These are phyloP conservation scores for Celastrina argiolus DNA, from an alignment of 2,888 invertebrate species.

Conservation along the genomic window DNA sequence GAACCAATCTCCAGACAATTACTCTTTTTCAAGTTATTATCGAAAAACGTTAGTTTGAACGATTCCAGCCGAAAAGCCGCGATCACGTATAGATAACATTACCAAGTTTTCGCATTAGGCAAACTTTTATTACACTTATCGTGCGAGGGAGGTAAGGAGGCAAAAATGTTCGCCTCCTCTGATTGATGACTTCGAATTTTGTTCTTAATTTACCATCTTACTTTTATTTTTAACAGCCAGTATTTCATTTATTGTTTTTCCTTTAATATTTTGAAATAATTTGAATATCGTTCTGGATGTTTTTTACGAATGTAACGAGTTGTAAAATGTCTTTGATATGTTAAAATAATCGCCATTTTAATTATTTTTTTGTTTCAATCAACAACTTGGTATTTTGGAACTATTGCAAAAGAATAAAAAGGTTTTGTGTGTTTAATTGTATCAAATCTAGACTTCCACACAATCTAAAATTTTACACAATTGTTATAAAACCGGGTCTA, in stretches of 20 bases:
- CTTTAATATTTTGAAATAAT: background rate
- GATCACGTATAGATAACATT: constrained; percentile 77
- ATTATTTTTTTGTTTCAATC: too few species aligned
- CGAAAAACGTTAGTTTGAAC: constrained; percentile 58
- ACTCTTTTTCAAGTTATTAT: constrained; percentile 48
- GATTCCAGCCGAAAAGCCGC: constrained; percentile 62
- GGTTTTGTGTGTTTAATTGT: background rate
- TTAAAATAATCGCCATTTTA: too few species aligned
- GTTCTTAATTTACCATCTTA: constrained; percentile 24
- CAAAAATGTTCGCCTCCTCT: constrained; percentile 33
- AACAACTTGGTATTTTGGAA: too few species aligned
- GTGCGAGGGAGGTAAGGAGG: constrained; percentile 48
- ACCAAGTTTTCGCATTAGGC: constrained; percentile 72
- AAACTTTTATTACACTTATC: constrained; percentile 77
- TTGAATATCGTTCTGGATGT: background rate
- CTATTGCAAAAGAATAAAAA: too few species aligned
- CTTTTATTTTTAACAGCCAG: constrained; percentile 16
- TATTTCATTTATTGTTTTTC: background rate
- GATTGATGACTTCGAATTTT: constrained; percentile 34
- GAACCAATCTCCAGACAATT: constrained; percentile 44
- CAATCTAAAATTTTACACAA: background rate
- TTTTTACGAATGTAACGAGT: too few species aligned
- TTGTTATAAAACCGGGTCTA: background rate
- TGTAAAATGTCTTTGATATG: too few species aligned
- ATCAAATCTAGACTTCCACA: background rate